Evolutionary conservation across 1,140 invertebrate genomes (phyloP).

Genomic region (Streblospio benedicti): DNA sequence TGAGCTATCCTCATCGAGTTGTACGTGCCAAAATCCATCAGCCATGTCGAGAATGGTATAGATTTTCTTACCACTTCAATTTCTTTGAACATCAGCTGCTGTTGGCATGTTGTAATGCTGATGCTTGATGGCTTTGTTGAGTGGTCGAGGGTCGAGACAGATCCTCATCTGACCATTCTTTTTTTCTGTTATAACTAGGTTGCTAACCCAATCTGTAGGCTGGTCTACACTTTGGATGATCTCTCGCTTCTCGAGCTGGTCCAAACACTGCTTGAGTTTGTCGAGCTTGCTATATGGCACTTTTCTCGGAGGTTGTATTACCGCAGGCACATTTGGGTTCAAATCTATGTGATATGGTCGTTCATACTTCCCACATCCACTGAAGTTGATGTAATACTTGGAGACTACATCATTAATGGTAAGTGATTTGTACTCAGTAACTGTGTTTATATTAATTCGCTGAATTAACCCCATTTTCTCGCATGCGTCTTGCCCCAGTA

Average conservation of each 20-base stretch:
- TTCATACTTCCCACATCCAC: too few species aligned
- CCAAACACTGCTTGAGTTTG: not conserved
- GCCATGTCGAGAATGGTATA: conserved; percentile 10
- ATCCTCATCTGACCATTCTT: not conserved
- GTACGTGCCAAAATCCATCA: conserved; percentile 10
- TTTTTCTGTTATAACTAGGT: not conserved
- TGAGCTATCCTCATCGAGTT: conserved; percentile 3
- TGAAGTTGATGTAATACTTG: too few species aligned
- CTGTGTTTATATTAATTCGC: too few species aligned
- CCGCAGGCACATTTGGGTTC: not conserved
- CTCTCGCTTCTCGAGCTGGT: not conserved
- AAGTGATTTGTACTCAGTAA: too few species aligned
- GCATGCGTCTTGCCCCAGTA: too few species aligned
- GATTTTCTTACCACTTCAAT: conserved; percentile 1
- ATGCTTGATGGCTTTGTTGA: conserved; percentile 7
- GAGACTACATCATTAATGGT: too few species aligned
- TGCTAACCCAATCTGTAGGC: not conserved
- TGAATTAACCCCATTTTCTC: too few species aligned
- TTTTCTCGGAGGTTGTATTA: not conserved
- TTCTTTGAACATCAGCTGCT: conserved; percentile 1
- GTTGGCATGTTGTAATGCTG: conserved; percentile 4
- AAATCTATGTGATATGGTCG: not conserved
- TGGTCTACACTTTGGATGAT: conserved; percentile 3
- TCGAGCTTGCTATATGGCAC: not conserved
- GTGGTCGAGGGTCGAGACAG: conserved; percentile 4